Percentiles rank a stretch among this genome's conserved stretches.
Evolutionary conservation across 2,888 invertebrate genomes (phyloP).

Genomic region (Oxystoma pomonae): DNA sequence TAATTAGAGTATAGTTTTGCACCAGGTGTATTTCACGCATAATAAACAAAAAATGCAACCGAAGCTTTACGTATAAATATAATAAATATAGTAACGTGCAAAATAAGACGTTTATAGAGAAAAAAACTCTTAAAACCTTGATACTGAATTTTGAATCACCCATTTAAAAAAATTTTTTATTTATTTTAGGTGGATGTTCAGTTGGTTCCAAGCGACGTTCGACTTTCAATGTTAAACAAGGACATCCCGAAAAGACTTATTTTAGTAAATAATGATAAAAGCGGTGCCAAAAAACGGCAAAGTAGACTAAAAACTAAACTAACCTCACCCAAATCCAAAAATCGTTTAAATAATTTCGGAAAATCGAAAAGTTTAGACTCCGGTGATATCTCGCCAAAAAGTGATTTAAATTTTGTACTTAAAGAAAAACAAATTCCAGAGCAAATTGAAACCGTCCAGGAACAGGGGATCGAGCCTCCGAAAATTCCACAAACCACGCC

Average conservation of each 20-base stretch:
- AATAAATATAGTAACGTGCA: too few relatives aligned
- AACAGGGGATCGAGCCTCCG: slow-evolving; percentile 23
- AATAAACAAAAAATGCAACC: too few relatives aligned
- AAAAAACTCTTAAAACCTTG: too few relatives aligned
- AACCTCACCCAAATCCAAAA: slow-evolving; percentile 26
- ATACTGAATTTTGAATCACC: too few relatives aligned
- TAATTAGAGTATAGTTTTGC: too few relatives aligned
- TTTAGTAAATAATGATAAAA: slow-evolving; percentile 59
- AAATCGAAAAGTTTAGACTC: slow-evolving; percentile 84
- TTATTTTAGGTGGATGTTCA: slow-evolving; percentile 77
- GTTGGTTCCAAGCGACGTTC: slow-evolving; percentile 70
- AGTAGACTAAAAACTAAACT: slow-evolving; percentile 30
- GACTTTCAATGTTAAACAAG: slow-evolving; percentile 64
- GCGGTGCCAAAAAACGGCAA: slow-evolving; percentile 29
- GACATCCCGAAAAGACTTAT: slow-evolving; percentile 75
- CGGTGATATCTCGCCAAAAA: slow-evolving; percentile 67
- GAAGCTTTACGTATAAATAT: too few relatives aligned
- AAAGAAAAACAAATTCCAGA: slow-evolving; percentile 41
- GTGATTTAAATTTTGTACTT: slow-evolving; percentile 30
- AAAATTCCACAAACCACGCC: neutral
- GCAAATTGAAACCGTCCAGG: slow-evolving; percentile 28
- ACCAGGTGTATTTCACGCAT: too few relatives aligned
- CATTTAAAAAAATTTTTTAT: too few relatives aligned
- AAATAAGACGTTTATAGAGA: too few relatives aligned
- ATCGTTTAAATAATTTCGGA: slow-evolving; percentile 57